Evolutionary conservation across 1,140 invertebrate species (phyloP), one percentile per base, ranked within the genome.

Genomic region (Chelonus insularis): DNA sequence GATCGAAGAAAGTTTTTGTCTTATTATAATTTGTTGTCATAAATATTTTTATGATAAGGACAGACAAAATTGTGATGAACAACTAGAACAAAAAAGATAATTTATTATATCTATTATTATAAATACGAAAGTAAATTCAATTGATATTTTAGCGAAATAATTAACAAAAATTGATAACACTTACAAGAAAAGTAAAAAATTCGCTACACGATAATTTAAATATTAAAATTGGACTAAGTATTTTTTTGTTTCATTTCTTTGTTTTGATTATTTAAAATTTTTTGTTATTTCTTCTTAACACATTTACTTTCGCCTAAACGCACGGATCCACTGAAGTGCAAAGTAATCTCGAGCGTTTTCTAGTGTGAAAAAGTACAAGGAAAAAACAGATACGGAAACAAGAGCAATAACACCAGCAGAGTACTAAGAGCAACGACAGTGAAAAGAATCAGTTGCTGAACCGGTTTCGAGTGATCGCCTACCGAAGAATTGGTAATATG

Each of bases 391-490:
- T 23, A 14, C 11, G 18, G 12, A 29, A 48, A 29, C 11, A 48
- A 23, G 20, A 25, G 11, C 45, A 48, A 7, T 23, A 29, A 48
- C 41, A 14, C 12, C 14, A 16, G 7, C 14, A 25, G 21, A 23
- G 18, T 23, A 21, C 9, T n/a, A 25, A 23, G 11, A 32, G 25
- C 16, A 32, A 34, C 12, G 18, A 23, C 12, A 51, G 25, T 32
- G 34, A 51, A 34, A 16, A 51, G 12, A 12, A 51, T 51, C 14
- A 14, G 48, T 51, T 51, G 29, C 25, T 12, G 48, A 51, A 51
- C 48, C 48, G 48, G 48, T 51, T 51, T 8, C 12, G 34, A 34
- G 25, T 16, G 29, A 51, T 51, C 25, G 29, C 48, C 11, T 11
- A 21, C 12, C 16, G 12, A 18, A 43, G 25, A 34, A 51, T 23